A percentile compares a stretch with the other conserved stretches of the same genome.
phyloP scores from a whole-genome alignment of 2,113 vertebrate genomes.

The Oryzias curvinotus region DNA sequence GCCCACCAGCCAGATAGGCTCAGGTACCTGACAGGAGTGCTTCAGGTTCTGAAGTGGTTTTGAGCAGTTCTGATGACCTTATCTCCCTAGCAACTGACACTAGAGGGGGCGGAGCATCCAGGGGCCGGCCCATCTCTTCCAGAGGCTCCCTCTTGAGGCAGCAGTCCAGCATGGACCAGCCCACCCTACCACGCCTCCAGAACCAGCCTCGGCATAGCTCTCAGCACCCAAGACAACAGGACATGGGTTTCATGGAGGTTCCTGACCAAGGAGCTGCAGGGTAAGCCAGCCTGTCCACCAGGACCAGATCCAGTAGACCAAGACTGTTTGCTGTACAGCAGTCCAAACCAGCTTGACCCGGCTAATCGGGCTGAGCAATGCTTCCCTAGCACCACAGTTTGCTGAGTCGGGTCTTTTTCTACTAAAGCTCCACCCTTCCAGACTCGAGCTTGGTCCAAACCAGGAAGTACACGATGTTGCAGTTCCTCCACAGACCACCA shows the following conservation, averaged over 20 bases:
- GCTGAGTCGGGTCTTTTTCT: too few species aligned
- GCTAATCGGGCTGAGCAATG: too few species aligned
- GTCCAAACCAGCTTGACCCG: background rate
- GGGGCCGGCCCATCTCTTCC: slow-evolving; percentile 7
- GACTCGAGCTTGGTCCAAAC: too few species aligned
- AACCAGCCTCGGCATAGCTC: slow-evolving; percentile 37
- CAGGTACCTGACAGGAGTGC: slow-evolving; percentile 42
- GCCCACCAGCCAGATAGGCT: slow-evolving; percentile 4
- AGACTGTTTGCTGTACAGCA: background rate
- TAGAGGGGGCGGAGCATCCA: slow-evolving; percentile 5
- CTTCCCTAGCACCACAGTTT: too few species aligned
- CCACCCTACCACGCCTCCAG: slow-evolving; percentile 76
- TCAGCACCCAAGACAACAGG: slow-evolving; percentile 11
- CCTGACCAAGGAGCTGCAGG: slow-evolving; percentile 84
- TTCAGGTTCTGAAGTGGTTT: background rate
- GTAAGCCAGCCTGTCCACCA: slow-evolving; percentile 57
- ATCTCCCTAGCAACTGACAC: slow-evolving; percentile 20
- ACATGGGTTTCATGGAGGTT: slow-evolving; percentile 84
- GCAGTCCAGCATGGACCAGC: slow-evolving; percentile 82
- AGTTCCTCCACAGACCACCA: too few species aligned
- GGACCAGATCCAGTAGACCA: background rate
- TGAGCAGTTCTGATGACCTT: background rate
- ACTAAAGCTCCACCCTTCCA: too few species aligned
- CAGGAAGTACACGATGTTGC: too few species aligned
- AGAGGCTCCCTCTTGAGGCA: slow-evolving; percentile 72